These are phyloP conservation scores for Galaxea fascicularis DNA, from an alignment of 92 coral and sea anemone species.

Conservation along the genomic window DNA sequence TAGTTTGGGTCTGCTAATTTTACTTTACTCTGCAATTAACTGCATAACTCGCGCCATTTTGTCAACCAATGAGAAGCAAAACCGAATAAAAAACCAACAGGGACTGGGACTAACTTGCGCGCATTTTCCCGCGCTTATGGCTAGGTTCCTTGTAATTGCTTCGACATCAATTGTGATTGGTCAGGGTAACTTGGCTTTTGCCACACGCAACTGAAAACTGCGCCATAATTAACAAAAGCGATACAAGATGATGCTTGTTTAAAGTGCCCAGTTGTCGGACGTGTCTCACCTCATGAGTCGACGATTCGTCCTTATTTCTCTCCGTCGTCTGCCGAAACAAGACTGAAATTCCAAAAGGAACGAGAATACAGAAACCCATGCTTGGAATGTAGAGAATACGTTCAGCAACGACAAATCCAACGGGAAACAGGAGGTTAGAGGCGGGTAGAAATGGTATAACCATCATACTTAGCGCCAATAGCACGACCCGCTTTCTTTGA, in stretches of 20 bases:
- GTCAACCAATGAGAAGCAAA: too few species aligned
- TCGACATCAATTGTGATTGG: too few species aligned
- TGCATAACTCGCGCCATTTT: too few species aligned
- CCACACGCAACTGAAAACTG: too few species aligned
- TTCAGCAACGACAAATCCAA: conserved; percentile 87
- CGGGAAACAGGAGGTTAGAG: conserved; percentile 79
- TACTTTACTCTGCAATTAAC: too few species aligned
- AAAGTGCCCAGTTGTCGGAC: neutral
- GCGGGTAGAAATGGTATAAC: conserved; percentile 81
- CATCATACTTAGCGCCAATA: conserved; percentile 61
- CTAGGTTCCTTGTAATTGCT: too few species aligned
- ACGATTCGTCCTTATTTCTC: neutral
- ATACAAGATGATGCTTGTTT: neutral
- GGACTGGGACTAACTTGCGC: too few species aligned
- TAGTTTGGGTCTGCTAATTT: too few species aligned
- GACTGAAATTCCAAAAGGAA: conserved; percentile 69
- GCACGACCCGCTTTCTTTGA: conserved; percentile 57
- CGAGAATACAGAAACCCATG: conserved; percentile 73
- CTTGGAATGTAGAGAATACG: conserved; percentile 83
- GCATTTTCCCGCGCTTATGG: too few species aligned
- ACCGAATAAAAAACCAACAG: too few species aligned
- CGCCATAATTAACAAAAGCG: too few species aligned
- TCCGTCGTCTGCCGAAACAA: conserved; percentile 22
- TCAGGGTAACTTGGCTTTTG: too few species aligned
- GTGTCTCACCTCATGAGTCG: conserved; percentile 19